Base-by-base conservation (phyloP, 2,113 vertebrate genomes). In the Perognathus longimembris region DNA sequence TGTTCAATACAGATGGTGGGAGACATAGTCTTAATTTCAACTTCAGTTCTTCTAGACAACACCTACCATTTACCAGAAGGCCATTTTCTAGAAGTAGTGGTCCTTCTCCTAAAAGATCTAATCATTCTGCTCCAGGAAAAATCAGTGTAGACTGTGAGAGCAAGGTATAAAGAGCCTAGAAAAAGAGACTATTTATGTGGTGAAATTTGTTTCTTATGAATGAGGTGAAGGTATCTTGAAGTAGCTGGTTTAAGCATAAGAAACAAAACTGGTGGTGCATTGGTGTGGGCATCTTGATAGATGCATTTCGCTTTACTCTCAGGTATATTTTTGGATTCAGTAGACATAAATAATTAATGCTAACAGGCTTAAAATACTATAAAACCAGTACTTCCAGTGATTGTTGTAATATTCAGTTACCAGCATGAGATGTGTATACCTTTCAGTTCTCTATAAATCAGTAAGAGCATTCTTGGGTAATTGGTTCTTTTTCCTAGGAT, bases 41-140 rank as follows among this genome's bases (percentile, higher is more conserved):
- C 15, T 3, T 95, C 97, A 97, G 97, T 34, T 99, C 98, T 69
- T 98, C 98, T 86, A 96, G 98, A 97, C 98, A 97, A 1, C 98
- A 97, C 28, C 98, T 98, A 71, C 97, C 98, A 11, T 50, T 98
- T 95, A 99, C 98, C 95, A 98, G 98, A 93, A 98, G 98, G 30
- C 32, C 63, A 28, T 30, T 59, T 54, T 85, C 80, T 24, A 61
- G n/a, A 92, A 98, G 98, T 30, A 98, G 98, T 91, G 98, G 98
- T 8, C 98, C 98, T 15, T 98, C 98, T 80, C 98, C n/a, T n/a
- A n/a, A n/a, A n/a, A n/a, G n/a, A n/a, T n/a, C n/a, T 66, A 97
- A 98, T 36, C 97, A 96, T 1, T 98, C 98, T 85, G 98, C 98
- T 67, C 97, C 98, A 21, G 97, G 98, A 94, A 61, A 12, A 61